Base-by-base conservation (phyloP, 2,888 invertebrate species). In the Colostygia pectinataria region DNA sequence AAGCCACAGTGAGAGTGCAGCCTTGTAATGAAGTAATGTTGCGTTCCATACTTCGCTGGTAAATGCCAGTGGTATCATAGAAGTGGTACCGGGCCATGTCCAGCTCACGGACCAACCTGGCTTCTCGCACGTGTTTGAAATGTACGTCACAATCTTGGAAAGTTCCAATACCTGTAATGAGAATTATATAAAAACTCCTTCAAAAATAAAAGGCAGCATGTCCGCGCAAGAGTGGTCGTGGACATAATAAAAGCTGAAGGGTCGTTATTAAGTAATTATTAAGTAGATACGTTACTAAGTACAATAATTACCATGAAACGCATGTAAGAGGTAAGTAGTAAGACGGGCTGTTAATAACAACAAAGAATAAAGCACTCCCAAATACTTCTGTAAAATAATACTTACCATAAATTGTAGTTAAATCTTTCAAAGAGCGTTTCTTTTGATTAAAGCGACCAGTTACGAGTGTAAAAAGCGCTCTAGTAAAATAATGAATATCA, bases 401-500 rank as follows among this genome's bases (percentile, higher is more conserved):
- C 92, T 86, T 76, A 95, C 95, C 95, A 65, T 92, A 93, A 32
- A 95, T 91, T 7, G 91, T 91, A n/a, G 92, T 93, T 61, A 93
- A 91, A 68, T 95, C 94, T 58, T 93, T 83, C 60, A 96, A 92
- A 67, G 92, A 91, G 51, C 91, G 91, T 65, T 87, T 92, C 50
- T 92, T 91, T 80, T 94, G 93, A 71, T 92, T 92, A 52, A 93
- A 90, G 53, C 92, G 90, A 18, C 94, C 94, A 57, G 92, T 83
- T 57, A 94, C 63, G 34, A 95, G 92, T 59, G 93, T 93, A 61
- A 95, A 83, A 61, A 92, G 87, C 74, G 94, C 92, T 65, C 96
- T 91, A 57, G 94, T 72, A 71, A 95, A 93, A 77, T 96, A 96
- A 77, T 95, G 94, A 31, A 95, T 80, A 79, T 96, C 96, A 65